phyloP scores from a whole-genome alignment of 2,113 vertebrate genomes.

The Tupaia tana region DNA sequence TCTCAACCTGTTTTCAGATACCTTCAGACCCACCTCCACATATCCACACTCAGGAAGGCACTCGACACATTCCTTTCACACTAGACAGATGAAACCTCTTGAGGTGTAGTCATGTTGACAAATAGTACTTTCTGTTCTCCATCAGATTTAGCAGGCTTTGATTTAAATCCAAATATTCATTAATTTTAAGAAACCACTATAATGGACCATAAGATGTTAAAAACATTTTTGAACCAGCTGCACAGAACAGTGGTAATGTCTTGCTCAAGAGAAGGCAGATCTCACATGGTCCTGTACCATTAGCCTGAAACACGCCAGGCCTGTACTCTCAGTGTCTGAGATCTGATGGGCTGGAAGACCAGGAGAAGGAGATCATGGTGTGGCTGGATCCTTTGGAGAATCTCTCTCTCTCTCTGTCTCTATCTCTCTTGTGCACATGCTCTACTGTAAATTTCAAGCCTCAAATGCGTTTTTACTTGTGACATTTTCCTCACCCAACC shows the following conservation, averaged over 20 bases:
- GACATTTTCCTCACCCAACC: not conserved
- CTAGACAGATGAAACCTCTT: not conserved
- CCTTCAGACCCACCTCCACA: not conserved
- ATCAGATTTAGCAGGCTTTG: not conserved
- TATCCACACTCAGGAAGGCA: not conserved
- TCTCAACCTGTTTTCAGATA: not conserved
- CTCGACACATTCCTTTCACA: not conserved
- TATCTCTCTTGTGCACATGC: no score
- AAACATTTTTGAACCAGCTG: not conserved
- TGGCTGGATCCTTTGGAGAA: no score
- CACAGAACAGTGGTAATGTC: no score
- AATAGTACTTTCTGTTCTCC: not conserved
- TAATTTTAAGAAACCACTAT: not conserved
- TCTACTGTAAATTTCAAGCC: not conserved
- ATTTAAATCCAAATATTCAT: conserved; percentile 25
- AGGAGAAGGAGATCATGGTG: no score
- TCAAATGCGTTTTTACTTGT: not conserved
- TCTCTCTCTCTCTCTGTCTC: no score
- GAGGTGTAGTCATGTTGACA: not conserved
- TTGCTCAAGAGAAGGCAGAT: no score
- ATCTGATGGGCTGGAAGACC: no score
- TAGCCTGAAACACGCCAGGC: no score
- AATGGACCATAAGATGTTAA: not conserved
- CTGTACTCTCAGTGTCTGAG: no score
- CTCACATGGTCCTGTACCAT: no score